phyloP scores from a whole-genome alignment of 2,888 invertebrate species.

The Philopedon plagiatum region DNA sequence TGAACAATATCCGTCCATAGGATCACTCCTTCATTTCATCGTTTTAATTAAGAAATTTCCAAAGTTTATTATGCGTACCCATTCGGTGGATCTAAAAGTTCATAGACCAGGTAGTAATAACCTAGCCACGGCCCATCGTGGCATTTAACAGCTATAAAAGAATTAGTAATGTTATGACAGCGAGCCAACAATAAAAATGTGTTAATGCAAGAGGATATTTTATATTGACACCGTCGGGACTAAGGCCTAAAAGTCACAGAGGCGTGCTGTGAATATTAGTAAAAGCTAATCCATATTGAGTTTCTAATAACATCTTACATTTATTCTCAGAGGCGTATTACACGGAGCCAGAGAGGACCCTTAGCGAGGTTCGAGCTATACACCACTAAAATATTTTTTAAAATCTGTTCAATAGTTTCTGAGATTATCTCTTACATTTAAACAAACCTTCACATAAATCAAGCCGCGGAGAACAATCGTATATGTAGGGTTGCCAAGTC shows the following conservation, averaged over 20 bases:
- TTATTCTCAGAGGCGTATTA: too few relatives aligned
- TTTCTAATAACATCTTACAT: too few relatives aligned
- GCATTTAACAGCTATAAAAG: conserved; percentile 53
- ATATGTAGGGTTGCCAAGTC: too few relatives aligned
- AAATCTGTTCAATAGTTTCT: too few relatives aligned
- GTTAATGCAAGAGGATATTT: conserved; percentile 66
- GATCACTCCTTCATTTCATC: too few relatives aligned
- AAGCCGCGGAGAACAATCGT: too few relatives aligned
- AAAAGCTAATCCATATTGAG: not conserved
- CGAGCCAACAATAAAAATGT: conserved; percentile 63
- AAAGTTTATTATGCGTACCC: not conserved
- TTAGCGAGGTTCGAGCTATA: too few relatives aligned
- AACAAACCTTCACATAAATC: too few relatives aligned
- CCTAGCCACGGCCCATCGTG: conserved; percentile 31
- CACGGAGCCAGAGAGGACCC: too few relatives aligned
- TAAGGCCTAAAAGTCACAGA: conserved; percentile 27
- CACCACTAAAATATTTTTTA: too few relatives aligned
- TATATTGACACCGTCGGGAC: conserved; percentile 59
- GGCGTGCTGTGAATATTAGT: conserved; percentile 21
- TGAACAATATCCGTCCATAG: too few relatives aligned
- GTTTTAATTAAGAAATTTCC: not conserved
- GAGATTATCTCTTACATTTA: too few relatives aligned
- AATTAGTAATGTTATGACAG: conserved; percentile 50
- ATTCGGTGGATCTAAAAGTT: not conserved
- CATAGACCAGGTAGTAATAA: conserved; percentile 43